phyloP scores from a whole-genome alignment of 2,797 vertebrate genomes.

The Oreonectes daqikongensis region DNA sequence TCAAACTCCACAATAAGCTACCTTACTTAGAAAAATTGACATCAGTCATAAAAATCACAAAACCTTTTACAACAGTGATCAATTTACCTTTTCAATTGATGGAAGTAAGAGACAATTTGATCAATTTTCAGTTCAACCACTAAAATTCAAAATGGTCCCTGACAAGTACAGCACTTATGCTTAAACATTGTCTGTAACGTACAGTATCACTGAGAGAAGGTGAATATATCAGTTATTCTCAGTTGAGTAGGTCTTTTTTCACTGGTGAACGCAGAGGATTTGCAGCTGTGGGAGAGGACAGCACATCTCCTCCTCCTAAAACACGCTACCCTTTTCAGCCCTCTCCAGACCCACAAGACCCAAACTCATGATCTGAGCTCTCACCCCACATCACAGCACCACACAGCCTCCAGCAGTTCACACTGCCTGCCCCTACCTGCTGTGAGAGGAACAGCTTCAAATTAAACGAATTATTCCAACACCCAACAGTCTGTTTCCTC shows the following conservation, averaged over 20 bases:
- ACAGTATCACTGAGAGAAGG: neutral
- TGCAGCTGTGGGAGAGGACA: conserved; percentile 5
- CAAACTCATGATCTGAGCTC: conserved; percentile 45
- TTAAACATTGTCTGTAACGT: neutral
- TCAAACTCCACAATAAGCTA: no score
- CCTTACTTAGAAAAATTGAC: neutral
- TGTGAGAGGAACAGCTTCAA: conserved; percentile 72
- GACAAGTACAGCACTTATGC: neutral
- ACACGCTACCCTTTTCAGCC: conserved; percentile 22
- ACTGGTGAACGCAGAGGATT: neutral
- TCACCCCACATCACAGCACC: conserved; percentile 32
- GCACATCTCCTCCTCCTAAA: conserved; percentile 26
- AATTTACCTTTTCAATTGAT: neutral
- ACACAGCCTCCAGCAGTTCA: conserved; percentile 70
- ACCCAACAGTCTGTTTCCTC: conserved; percentile 52
- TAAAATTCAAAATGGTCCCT: neutral
- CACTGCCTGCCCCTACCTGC: conserved; percentile 71
- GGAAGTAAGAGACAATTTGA: neutral
- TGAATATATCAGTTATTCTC: neutral
- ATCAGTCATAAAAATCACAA: neutral
- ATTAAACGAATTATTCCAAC: conserved; percentile 76
- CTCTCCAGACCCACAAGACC: conserved; percentile 33
- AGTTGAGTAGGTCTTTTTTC: conserved; percentile 13
- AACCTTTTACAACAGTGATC: neutral
- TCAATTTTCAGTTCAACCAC: neutral